These are phyloP conservation scores for Pinctada fucata DNA, from an alignment of 2,888 invertebrate genomes.

Conservation along the genomic window DNA sequence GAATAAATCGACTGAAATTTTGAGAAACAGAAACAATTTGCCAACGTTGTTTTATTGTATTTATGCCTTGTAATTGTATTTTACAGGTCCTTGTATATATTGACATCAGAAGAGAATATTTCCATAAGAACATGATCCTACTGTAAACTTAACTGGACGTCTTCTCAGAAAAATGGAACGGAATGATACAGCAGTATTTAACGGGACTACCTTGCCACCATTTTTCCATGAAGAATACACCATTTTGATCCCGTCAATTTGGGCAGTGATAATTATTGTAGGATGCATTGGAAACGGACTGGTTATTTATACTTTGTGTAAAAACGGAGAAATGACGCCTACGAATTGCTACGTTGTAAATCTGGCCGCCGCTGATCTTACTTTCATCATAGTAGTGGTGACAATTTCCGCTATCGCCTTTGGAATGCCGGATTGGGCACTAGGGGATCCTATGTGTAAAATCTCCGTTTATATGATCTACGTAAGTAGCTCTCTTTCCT, in stretches of 20 bases:
- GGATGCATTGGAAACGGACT: slow-evolving; percentile 68
- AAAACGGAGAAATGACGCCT: slow-evolving; percentile 68
- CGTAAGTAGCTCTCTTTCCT: slow-evolving; percentile 57
- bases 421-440: slow-evolving; percentile 63
- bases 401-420: slow-evolving; percentile 67
- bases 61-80: too few species aligned
- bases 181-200: too few species aligned
- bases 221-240: neutral
- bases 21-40: too few species aligned
- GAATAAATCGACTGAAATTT: too few species aligned
- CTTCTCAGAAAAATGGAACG: too few species aligned
- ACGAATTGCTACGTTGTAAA: slow-evolving; percentile 72
- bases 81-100: too few species aligned
- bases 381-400: slow-evolving; percentile 65
- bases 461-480: slow-evolving; percentile 69
- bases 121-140: too few species aligned
- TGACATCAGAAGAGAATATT: too few species aligned
- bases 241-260: slow-evolving; percentile 59
- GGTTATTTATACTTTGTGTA: slow-evolving; percentile 69
- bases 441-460: slow-evolving; percentile 70
- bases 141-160: too few species aligned
- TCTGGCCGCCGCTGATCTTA: slow-evolving; percentile 70
- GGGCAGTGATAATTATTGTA: slow-evolving; percentile 62
- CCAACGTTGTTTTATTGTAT: too few species aligned
- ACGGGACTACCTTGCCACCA: neutral